These are phyloP conservation scores for Steinernema feltiae DNA, from an alignment of 1,140 invertebrate species.

Conservation along the genomic window DNA sequence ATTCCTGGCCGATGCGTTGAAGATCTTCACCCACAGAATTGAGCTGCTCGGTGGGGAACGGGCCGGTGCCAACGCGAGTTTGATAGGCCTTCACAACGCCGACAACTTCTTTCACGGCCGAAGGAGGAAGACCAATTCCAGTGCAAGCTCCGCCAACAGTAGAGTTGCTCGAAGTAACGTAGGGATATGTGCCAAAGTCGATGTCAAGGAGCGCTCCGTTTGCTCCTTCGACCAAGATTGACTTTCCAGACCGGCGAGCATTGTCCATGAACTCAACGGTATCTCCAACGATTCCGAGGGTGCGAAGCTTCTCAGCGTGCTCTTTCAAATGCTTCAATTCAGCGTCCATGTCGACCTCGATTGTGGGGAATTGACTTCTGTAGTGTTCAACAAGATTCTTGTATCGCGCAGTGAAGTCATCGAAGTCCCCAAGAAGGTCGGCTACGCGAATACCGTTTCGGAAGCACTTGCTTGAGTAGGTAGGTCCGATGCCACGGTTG, in stretches of 20 bases:
- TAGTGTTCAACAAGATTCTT: conserved; percentile 73
- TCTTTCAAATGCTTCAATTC: conserved; percentile 75
- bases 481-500: conserved; percentile 78
- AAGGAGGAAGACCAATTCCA: conserved; percentile 86
- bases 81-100: conserved; percentile 98
- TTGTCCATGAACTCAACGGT: conserved; percentile 80
- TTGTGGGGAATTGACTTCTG: conserved; percentile 76
- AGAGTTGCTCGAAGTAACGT: conserved; percentile 97
- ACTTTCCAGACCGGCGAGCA: conserved; percentile 67
- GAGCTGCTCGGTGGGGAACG: conserved; percentile 82
- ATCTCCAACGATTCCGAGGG: conserved; percentile 72
- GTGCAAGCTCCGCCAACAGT: conserved; percentile 96
- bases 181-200: conserved; percentile 97
- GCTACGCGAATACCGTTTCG: conserved; percentile 84
- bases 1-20: conserved; percentile 77
- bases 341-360: conserved; percentile 75
- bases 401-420: conserved; percentile 74
- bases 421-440: conserved; percentile 85
- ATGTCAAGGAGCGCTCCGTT: conserved; percentile 95
- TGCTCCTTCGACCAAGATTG: conserved; percentile 83
- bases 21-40: conserved; percentile 68
- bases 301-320: conserved; percentile 74
- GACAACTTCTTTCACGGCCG: conserved; percentile 79
- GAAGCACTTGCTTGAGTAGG: conserved; percentile 78
- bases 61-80: conserved; percentile 92